These are phyloP conservation scores for Tachina lurida DNA, from an alignment of 2,888 invertebrate genomes.

Conservation along the genomic window DNA sequence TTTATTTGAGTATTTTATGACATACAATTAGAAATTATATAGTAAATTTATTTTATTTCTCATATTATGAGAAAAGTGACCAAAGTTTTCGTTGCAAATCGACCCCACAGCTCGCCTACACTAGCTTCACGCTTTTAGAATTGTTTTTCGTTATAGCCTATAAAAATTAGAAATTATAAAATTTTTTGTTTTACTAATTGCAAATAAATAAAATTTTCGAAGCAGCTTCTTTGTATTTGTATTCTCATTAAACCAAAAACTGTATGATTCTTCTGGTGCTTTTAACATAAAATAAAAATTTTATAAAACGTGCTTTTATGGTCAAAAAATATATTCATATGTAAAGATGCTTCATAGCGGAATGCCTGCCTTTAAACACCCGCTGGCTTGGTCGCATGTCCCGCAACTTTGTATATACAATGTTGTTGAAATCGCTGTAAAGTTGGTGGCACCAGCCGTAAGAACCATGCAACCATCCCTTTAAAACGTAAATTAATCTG, in stretches of 20 bases:
- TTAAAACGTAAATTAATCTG: conserved; percentile 48
- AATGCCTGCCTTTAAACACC: conserved; percentile 37
- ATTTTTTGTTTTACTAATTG: too few species aligned
- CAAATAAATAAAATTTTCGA: neutral
- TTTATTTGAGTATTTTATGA: too few species aligned
- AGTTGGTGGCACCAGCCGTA: conserved; percentile 22
- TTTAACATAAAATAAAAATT: neutral
- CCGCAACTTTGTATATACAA: conserved; percentile 63
- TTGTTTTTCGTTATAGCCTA: too few species aligned
- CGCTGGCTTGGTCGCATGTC: conserved; percentile 57
- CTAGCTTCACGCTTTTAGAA: too few species aligned
- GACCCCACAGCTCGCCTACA: too few species aligned
- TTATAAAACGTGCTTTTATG: conserved; percentile 67
- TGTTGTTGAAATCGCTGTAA: conserved; percentile 32
- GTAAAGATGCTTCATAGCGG: neutral
- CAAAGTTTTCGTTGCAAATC: too few species aligned
- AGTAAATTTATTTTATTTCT: too few species aligned
- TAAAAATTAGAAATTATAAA: too few species aligned
- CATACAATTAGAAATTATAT: too few species aligned
- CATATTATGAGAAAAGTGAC: too few species aligned
- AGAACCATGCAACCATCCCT: conserved; percentile 37
- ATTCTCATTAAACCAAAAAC: neutral
- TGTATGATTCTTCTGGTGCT: neutral
- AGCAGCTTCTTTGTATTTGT: neutral
- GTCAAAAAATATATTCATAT: conserved; percentile 13